Evolutionary conservation across 2,113 vertebrate species (phyloP).

Genomic region (Pomatorhinus ruficollis): DNA sequence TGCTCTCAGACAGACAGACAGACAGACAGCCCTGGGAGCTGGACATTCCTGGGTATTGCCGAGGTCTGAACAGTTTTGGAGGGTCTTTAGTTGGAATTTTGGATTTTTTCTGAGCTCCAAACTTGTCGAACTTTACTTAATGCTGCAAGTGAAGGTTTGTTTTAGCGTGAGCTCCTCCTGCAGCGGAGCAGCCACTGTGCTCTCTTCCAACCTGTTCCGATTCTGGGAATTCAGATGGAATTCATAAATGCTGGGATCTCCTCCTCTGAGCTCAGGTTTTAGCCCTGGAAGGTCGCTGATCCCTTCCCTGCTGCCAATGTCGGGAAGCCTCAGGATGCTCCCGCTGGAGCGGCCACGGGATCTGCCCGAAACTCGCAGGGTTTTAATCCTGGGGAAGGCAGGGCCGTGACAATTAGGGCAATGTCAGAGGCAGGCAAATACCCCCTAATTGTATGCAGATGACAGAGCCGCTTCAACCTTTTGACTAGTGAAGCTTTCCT

Average conservation of each 20-base stretch:
- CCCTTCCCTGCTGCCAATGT: background rate
- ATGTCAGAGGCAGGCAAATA: conserved; percentile 41
- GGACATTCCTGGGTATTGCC: background rate
- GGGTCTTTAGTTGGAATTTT: background rate
- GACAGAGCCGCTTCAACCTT: conserved; percentile 45
- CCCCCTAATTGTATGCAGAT: conserved; percentile 65
- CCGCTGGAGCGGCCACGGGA: rapidly evolving
- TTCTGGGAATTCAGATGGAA: background rate
- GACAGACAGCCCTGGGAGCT: rapidly evolving
- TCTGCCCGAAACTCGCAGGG: background rate
- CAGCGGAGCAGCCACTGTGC: background rate
- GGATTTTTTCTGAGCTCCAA: background rate
- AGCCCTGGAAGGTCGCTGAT: background rate
- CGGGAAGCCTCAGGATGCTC: background rate
- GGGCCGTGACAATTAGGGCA: background rate
- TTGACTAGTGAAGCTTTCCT: conserved; percentile 71
- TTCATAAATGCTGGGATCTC: background rate
- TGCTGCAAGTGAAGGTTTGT: background rate
- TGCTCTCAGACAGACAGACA: background rate
- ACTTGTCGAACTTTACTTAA: background rate
- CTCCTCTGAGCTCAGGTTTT: background rate
- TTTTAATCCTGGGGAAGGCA: background rate
- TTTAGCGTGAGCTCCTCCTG: no score
- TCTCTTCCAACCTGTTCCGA: background rate
- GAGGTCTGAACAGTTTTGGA: background rate